Conservation (phyloP, 2,888 invertebrate genomes). For the Hylaea fasciaria region DNA sequence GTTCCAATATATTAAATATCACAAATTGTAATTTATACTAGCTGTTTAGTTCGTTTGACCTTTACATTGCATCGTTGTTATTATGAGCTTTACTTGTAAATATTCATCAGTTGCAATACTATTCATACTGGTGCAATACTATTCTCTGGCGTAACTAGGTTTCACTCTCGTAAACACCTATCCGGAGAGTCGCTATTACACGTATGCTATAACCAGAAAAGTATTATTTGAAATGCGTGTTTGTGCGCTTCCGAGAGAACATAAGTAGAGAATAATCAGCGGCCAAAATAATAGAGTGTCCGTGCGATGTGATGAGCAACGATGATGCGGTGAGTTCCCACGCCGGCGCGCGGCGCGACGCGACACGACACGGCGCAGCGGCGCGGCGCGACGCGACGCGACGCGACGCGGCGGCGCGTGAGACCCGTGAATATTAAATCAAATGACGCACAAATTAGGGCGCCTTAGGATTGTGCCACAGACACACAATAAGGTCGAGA, state of each 20-base stretch:
- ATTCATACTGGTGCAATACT: too few relatives aligned
- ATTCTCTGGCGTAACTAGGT: neutral
- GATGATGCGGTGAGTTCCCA: conserved; percentile 20
- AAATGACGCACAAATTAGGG: conserved; percentile 63
- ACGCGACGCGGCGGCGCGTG: neutral
- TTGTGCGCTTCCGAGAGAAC: neutral
- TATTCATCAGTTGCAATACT: conserved; percentile 6
- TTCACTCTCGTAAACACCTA: neutral
- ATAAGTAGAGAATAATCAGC: conserved; percentile 3
- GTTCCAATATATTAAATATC: too few relatives aligned
- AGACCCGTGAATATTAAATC: conserved; percentile 57
- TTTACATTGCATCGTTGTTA: conserved; percentile 1
- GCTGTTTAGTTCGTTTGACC: conserved; percentile 2
- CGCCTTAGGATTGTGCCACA: too few relatives aligned
- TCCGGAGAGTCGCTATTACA: neutral
- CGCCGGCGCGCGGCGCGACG: conserved; percentile 1
- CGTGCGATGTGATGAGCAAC: conserved; percentile 14
- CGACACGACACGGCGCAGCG: too few relatives aligned
- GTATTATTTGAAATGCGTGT: neutral
- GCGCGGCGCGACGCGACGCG: too few relatives aligned
- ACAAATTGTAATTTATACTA: neutral
- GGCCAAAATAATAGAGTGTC: conserved; percentile 16
- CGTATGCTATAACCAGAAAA: neutral
- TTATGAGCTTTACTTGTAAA: conserved; percentile 4
- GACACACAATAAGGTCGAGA: too few relatives aligned